Base-by-base conservation (phyloP, 2,888 invertebrate species). In the Mactromeris polynyma region DNA sequence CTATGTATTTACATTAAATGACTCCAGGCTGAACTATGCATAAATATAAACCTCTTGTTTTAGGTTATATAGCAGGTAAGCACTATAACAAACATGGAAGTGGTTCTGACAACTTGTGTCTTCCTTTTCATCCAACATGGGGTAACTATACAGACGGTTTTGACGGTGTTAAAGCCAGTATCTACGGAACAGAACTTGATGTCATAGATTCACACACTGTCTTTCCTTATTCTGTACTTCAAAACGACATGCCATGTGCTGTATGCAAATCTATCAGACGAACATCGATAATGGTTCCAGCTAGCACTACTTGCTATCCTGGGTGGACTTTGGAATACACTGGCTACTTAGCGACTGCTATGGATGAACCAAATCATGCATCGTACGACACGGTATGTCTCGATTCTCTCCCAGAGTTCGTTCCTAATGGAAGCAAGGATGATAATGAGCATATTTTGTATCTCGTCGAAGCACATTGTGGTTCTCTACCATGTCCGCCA, bases 51-150 rank as follows among this genome's bases (percentile, higher is more conserved):
- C 7, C 7, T n/a, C 58, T 9, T 64, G 4, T 64, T 77, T 33
- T n/a, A 79, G 79, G 79, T 21, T 79, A 79, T 42, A 79, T 40
- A 7, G 79, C 79, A 11, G 79, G 79, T 40, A 79, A 79, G 26
- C 2, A 42, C 11, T 40, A 11, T 1, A 42, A 40, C 1, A 19
- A 36, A 21, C 21, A 21, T n/a, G 79, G 40, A 26, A 42, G 79
- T 26, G 40, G 40, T n/a, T 36, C 40, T 38, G 21, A 40, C 2
- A 40, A 38, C n/a, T 26, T 79, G 3, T 64, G 58, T 26, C 26
- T 64, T 26, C 58, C 58, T 9, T 36, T 17, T n/a, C n/a, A 40
- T n/a, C 58, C 58, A 26, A 64, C 58, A 9, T 64, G 58, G 58
- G n/a, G n/a, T 1, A 64, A 64, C n/a, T 64, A 64, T 26, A 64